Conservation (phyloP, 2,113 vertebrate species). For the Atractosteus spatula region DNA sequence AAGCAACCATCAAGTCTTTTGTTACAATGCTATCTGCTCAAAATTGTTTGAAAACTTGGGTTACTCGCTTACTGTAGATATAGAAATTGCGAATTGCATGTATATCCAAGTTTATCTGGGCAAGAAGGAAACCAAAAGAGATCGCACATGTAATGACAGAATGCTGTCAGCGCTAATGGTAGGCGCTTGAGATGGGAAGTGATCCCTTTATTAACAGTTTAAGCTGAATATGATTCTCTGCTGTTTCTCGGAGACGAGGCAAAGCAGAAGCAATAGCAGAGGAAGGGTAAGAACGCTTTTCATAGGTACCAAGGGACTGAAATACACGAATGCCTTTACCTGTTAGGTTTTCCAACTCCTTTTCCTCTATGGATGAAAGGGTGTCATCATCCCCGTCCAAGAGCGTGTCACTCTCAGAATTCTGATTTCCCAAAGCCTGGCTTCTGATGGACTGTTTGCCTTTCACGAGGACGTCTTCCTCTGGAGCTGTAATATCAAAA, state of each 20-base stretch:
- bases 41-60: too few relatives aligned
- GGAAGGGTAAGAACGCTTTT: background rate
- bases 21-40: too few relatives aligned
- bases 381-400: slow-evolving; percentile 91
- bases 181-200: background rate
- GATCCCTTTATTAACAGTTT: too few relatives aligned
- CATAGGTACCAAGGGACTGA: background rate
- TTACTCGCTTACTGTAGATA: too few relatives aligned
- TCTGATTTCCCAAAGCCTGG: slow-evolving; percentile 87
- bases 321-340: slow-evolving; percentile 65
- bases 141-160: background rate
- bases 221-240: too few relatives aligned
- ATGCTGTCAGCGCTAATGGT: background rate
- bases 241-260: background rate
- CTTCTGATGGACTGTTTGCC: slow-evolving; percentile 90
- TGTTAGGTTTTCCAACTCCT: slow-evolving; percentile 89
- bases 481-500: slow-evolving; percentile 72
- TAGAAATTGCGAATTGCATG: too few relatives aligned
- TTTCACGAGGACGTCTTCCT: slow-evolving; percentile 88
- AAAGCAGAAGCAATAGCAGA: background rate
- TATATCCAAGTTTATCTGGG: too few relatives aligned
- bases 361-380: slow-evolving; percentile 91
- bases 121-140: too few relatives aligned
- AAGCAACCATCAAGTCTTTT: too few relatives aligned
- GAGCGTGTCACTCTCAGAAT: slow-evolving; percentile 82